Percentiles rank a stretch among this genome's conserved stretches.
Evolutionary conservation across 2,888 invertebrate species (phyloP).

Genomic region (Barypeithes pellucidus): DNA sequence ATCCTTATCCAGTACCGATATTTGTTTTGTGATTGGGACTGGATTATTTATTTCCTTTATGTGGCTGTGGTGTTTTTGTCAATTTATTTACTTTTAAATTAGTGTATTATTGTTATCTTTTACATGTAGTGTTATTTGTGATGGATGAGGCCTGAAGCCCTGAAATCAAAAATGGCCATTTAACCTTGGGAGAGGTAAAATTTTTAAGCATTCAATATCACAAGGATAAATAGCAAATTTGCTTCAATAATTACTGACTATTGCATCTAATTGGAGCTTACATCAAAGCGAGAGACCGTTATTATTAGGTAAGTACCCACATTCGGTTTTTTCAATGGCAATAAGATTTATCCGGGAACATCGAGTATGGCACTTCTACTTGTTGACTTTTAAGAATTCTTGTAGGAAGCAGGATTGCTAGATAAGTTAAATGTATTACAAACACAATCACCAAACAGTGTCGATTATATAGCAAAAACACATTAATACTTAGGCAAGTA

Average conservation of each 20-base stretch:
- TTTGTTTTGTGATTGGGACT: slow-evolving; percentile 11
- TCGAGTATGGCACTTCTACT: too few species aligned
- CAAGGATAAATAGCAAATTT: slow-evolving; percentile 23
- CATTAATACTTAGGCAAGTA: too few species aligned
- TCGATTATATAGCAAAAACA: too few species aligned
- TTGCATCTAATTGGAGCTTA: background rate
- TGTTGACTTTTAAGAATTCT: too few species aligned
- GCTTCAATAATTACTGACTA: slow-evolving; percentile 8
- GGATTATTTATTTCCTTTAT: slow-evolving; percentile 2
- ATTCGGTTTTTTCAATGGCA: background rate
- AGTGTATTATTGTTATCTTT: background rate
- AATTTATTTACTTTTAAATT: background rate
- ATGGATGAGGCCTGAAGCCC: background rate
- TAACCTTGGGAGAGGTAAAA: slow-evolving; percentile 15
- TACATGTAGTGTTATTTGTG: background rate
- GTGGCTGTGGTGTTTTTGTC: slow-evolving; percentile 23
- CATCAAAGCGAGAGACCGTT: background rate
- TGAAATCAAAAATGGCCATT: slow-evolving; percentile 4
- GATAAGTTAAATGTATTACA: too few species aligned
- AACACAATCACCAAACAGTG: too few species aligned
- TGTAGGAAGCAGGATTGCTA: too few species aligned
- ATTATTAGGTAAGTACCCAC: slow-evolving; percentile 1
- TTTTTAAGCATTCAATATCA: background rate
- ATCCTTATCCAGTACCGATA: slow-evolving; percentile 3
- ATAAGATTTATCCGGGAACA: too few species aligned